Evolutionary conservation across 2,113 vertebrate genomes (phyloP).

Genomic region (Nibea albiflora): DNA sequence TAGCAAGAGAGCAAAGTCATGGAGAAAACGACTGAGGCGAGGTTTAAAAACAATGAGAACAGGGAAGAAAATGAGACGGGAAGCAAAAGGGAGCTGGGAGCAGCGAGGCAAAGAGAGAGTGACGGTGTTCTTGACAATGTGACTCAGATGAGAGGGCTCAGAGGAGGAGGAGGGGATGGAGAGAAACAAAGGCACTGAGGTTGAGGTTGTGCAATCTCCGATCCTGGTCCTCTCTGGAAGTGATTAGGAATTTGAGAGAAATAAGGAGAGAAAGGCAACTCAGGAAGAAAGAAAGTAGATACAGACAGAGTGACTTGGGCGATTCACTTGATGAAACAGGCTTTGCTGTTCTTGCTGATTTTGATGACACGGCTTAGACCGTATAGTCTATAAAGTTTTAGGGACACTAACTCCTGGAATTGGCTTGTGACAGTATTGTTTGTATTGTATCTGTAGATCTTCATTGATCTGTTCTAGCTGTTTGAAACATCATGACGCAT

Average conservation of each 20-base stretch:
- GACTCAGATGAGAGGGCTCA: constrained; percentile 39
- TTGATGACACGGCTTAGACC: background rate
- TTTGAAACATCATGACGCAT: background rate
- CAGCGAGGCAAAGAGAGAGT: constrained; percentile 33
- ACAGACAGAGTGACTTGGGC: background rate
- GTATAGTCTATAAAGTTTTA: background rate
- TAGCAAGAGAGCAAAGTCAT: background rate
- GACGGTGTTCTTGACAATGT: constrained; percentile 33
- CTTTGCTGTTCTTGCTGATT: background rate
- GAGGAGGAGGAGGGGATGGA: constrained; percentile 9
- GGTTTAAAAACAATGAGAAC: constrained; percentile 35
- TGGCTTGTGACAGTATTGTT: background rate
- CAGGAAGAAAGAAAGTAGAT: constrained; percentile 18
- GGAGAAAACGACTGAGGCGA: constrained; percentile 37
- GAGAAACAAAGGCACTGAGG: background rate
- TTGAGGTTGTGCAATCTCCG: constrained; percentile 37
- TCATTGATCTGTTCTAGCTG: background rate
- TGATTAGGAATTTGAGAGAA: constrained; percentile 31
- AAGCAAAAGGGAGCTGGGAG: constrained; percentile 15
- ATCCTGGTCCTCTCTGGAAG: constrained; percentile 20
- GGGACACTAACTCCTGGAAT: background rate
- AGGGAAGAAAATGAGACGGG: constrained; percentile 17
- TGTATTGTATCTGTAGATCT: background rate
- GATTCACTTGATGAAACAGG: background rate
- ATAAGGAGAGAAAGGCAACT: background rate